Evolutionary conservation across 2,797 vertebrate species (phyloP).

Genomic region (Thalassophryne amazonica): DNA sequence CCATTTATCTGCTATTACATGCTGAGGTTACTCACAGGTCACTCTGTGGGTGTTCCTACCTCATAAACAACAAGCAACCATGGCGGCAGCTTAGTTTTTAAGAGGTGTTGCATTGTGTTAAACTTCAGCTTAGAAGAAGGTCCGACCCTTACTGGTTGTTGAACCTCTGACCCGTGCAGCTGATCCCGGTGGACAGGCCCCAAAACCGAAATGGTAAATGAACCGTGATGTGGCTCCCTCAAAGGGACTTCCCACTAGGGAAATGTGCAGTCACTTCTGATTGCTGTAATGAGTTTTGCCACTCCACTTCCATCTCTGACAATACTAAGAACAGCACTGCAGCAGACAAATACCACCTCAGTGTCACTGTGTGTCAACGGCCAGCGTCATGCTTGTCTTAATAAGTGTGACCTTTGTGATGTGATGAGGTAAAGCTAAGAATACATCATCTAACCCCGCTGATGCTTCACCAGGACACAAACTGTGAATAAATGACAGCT

Average conservation of each 20-base stretch:
- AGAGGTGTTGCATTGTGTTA: constrained; percentile 43
- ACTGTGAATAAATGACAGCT: too few relatives aligned
- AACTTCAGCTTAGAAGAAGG: constrained; percentile 30
- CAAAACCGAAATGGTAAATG: constrained; percentile 53
- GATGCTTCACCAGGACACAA: background rate
- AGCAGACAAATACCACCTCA: constrained; percentile 45
- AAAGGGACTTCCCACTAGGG: constrained; percentile 53
- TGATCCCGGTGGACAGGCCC: constrained; percentile 60
- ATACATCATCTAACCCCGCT: background rate
- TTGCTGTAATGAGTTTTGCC: constrained; percentile 64
- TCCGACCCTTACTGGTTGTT: constrained; percentile 7
- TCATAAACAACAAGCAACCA: constrained; percentile 42
- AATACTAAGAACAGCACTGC: constrained; percentile 41
- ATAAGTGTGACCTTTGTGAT: constrained; percentile 47
- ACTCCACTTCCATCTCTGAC: constrained; percentile 41
- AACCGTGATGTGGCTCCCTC: constrained; percentile 63
- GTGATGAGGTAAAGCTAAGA: constrained; percentile 20
- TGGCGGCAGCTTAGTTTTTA: constrained; percentile 30
- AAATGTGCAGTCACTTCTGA: constrained; percentile 58
- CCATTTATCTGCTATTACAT: constrained; percentile 49
- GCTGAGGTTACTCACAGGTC: constrained; percentile 42
- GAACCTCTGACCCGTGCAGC: constrained; percentile 43
- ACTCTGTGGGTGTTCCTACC: constrained; percentile 8
- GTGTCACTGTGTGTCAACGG: constrained; percentile 22
- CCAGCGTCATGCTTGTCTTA: constrained; percentile 27